Base-by-base conservation (phyloP, 2,113 vertebrate genomes). In the Phalacrocorax pelagicus region DNA sequence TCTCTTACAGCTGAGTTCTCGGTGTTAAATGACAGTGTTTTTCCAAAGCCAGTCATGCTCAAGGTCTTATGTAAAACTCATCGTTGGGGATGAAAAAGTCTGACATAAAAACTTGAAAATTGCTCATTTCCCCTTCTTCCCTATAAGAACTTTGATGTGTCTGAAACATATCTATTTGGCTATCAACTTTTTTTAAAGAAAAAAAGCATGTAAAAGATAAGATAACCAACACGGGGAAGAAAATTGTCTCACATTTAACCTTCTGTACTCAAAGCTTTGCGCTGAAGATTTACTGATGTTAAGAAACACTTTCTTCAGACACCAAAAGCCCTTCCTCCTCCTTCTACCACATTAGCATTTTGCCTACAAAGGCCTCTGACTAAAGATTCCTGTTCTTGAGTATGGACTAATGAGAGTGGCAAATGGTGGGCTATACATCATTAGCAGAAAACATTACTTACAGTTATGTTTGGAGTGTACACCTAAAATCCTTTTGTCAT, bases 81-180 rank as follows among this genome's bases (percentile, higher is more conserved):
- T 86, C 88, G 79, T 92, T 55, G 24, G n/a, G 66, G 21, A 15
- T 2, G 17, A 75, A 89, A 80, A 92, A 57, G 42, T 30, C 66
- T 71, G 86, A 89, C 71, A 78, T 47, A 82, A 94, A 93, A 88
- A 55, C 40, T 84, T 79, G 44, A 94, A 93, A 94, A 95, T 92
- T 96, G 80, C 77, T 95, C 80, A 92, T 96, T 97, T 97, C 92
- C 86, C 57, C 29, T 96, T 96, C 90, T 44, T 95, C 29, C 57
- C 86, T 32, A 1, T 81, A 51, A 86, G 79, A 92, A 71, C 95
- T 95, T 94, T 93, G 95, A 93, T 94, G 72, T 93, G 30, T 86
- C 72, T 62, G 69, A 91, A 87, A 65, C 17, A 6, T 94, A 86
- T 46, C 71, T 87, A 13, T 75, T 93, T 90, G 81, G 52, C 86